phyloP scores from a whole-genome alignment of 1,140 invertebrate genomes.

The Drosophila grimshawi region DNA sequence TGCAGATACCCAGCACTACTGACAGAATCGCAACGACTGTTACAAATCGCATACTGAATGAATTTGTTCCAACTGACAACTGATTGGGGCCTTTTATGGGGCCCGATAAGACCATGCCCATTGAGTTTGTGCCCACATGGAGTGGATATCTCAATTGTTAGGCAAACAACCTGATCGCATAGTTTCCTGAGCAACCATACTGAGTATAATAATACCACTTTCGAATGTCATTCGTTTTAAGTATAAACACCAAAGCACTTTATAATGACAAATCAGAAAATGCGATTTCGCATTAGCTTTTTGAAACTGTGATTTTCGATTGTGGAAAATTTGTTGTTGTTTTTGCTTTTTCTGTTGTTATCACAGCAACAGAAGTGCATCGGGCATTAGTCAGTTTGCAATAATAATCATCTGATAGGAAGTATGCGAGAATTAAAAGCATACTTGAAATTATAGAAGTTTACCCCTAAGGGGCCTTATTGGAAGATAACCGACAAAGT shows the following conservation, averaged over 20 bases:
- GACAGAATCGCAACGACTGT: constrained; percentile 51
- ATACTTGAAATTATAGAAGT: neutral
- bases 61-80: constrained; percentile 36
- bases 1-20: constrained; percentile 33
- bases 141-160: constrained; percentile 63
- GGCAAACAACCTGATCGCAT: constrained; percentile 42
- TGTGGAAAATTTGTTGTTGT: constrained; percentile 23
- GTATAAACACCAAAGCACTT: constrained; percentile 23
- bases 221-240: constrained; percentile 50
- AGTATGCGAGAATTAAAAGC: neutral
- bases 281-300: constrained; percentile 11
- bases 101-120: constrained; percentile 52
- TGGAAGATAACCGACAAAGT: neutral
- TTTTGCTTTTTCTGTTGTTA: neutral
- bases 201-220: constrained; percentile 26
- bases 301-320: constrained; percentile 13
- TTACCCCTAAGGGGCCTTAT: neutral
- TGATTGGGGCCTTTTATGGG: constrained; percentile 50
- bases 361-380: constrained; percentile 19
- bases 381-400: constrained; percentile 13
- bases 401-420: constrained; percentile 25
- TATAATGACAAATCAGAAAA: constrained; percentile 34
- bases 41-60: constrained; percentile 54
- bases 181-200: constrained; percentile 28
- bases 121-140: constrained; percentile 41